phyloP scores from a whole-genome alignment of 2,888 invertebrate genomes.

The Epirrita christyi region DNA sequence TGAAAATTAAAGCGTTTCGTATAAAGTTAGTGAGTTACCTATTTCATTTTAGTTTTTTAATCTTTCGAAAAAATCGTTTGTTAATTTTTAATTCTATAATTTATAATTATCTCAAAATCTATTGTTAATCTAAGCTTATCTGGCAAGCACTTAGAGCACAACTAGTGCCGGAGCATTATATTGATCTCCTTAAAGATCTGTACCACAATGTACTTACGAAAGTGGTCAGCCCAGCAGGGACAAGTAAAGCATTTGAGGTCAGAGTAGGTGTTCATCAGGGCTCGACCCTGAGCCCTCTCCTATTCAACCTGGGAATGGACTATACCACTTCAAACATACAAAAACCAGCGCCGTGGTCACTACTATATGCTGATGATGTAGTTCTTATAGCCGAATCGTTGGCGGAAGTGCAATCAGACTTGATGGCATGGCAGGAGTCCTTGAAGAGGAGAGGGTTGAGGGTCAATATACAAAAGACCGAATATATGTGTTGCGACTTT shows the following conservation, averaged over 20 bases:
- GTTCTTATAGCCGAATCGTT: neutral
- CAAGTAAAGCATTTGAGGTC: neutral
- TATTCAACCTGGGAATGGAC: slow-evolving; percentile 5
- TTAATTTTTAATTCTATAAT: no score
- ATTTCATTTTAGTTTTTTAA: no score
- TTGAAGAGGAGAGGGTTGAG: no score
- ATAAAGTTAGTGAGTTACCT: no score
- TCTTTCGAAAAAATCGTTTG: no score
- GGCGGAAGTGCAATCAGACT: no score
- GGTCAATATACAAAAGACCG: no score
- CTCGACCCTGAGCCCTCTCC: neutral
- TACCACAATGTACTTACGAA: neutral
- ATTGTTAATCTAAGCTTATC: no score
- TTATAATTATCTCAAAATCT: no score
- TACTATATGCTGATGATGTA: slow-evolving; percentile 3
- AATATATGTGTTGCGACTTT: no score
- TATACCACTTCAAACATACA: neutral
- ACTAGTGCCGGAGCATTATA: neutral
- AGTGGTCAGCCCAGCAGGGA: neutral
- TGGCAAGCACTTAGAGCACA: neutral
- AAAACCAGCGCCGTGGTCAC: neutral
- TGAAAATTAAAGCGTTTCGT: no score
- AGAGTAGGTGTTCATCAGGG: neutral
- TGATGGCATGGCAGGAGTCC: no score
- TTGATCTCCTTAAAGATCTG: neutral